These are phyloP conservation scores for Leucophenga maculata DNA, from an alignment of 2,888 invertebrate species.

Conservation along the genomic window DNA sequence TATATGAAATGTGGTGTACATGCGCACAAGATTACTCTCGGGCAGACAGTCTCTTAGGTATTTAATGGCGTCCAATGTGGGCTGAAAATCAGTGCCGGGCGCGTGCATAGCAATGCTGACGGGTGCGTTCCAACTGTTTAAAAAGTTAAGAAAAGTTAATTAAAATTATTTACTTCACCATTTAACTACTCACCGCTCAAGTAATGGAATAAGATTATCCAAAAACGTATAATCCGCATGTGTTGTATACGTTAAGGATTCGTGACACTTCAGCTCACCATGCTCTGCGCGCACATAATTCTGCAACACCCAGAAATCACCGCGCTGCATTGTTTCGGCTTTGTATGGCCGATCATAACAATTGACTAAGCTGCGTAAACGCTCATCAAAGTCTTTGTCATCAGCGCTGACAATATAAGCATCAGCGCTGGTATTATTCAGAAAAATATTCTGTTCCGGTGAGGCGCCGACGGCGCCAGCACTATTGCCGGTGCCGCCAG, in stretches of 20 bases:
- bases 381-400: conserved; percentile 71
- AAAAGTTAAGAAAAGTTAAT: background rate
- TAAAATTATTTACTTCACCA: background rate
- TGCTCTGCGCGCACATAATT: conserved; percentile 86
- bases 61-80: conserved; percentile 85
- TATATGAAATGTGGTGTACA: conserved; percentile 89
- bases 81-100: conserved; percentile 86
- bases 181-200: conserved; percentile 81
- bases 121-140: conserved; percentile 85
- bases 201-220: conserved; percentile 88
- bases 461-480: conserved; percentile 7
- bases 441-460: conserved; percentile 44
- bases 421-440: conserved; percentile 66
- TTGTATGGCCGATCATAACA: conserved; percentile 79
- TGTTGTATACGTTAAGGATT: conserved; percentile 91
- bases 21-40: conserved; percentile 79
- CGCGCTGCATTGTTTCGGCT: conserved; percentile 79
- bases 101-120: conserved; percentile 90
- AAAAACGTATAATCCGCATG: conserved; percentile 94
- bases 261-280: conserved; percentile 81
- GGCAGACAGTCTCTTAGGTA: conserved; percentile 85
- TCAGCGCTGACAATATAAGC: conserved; percentile 68
- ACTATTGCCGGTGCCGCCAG: conserved; percentile 38
- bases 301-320: conserved; percentile 90
- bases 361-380: conserved; percentile 72